phyloP scores from a whole-genome alignment of 2,888 invertebrate genomes.

The Orthosia cruda region DNA sequence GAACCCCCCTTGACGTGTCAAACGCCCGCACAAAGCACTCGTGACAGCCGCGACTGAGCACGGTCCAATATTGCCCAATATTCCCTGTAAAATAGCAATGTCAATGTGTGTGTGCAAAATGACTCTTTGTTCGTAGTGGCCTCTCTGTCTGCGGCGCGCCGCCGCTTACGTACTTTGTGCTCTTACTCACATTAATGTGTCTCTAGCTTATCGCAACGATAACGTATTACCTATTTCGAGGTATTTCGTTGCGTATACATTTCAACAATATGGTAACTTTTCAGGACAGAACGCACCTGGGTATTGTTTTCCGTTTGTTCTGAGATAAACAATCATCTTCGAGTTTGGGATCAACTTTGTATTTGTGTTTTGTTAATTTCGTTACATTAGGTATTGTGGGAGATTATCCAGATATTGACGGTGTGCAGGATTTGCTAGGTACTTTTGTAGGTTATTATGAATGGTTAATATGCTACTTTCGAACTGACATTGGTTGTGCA shows the following conservation, averaged over 20 bases:
- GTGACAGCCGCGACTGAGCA: too few species aligned
- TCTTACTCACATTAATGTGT: too few species aligned
- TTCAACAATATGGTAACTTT: conserved; percentile 58
- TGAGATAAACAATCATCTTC: too few species aligned
- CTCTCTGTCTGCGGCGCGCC: too few species aligned
- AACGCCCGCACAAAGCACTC: too few species aligned
- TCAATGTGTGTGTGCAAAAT: too few species aligned
- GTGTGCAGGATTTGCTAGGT: neutral
- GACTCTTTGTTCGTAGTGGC: too few species aligned
- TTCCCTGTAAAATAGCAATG: too few species aligned
- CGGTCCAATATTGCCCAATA: too few species aligned
- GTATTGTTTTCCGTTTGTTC: too few species aligned
- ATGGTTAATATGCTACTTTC: neutral
- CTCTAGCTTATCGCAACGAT: conserved; percentile 56
- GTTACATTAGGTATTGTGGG: neutral
- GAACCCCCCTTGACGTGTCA: too few species aligned
- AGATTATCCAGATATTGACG: neutral
- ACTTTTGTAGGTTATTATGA: neutral
- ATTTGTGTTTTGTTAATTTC: conserved; percentile 8
- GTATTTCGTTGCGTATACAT: conserved; percentile 63
- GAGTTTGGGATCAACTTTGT: conserved; percentile 30
- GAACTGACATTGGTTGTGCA: neutral
- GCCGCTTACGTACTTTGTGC: too few species aligned
- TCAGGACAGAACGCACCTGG: conserved; percentile 68
- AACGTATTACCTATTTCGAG: conserved; percentile 73